These are phyloP conservation scores for Cossypha dichroa DNA, from an alignment of 2,797 vertebrate species.

Conservation along the genomic window DNA sequence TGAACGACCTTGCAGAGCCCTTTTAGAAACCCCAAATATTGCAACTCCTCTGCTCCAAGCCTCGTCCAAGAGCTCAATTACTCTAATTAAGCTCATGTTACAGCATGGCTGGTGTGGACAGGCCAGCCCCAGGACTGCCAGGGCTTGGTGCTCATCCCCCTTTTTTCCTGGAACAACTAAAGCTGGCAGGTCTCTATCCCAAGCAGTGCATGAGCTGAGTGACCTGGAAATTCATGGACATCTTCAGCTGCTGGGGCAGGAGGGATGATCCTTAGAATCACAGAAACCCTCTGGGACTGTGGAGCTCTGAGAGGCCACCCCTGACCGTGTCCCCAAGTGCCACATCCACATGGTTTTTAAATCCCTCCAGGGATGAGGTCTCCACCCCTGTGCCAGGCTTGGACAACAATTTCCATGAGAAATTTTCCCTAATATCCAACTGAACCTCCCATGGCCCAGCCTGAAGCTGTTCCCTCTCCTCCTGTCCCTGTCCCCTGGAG, in stretches of 20 bases:
- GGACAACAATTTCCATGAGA: neutral
- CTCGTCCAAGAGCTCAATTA: neutral
- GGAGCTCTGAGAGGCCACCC: neutral
- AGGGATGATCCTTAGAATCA: neutral
- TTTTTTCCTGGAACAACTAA: neutral
- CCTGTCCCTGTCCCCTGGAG: neutral
- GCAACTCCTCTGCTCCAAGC: neutral
- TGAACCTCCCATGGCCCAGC: accelerated
- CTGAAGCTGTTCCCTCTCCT: accelerated
- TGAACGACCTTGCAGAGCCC: neutral
- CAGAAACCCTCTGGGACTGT: neutral
- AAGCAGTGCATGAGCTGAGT: neutral
- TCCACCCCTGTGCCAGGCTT: neutral
- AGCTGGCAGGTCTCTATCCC: neutral
- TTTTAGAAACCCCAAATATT: neutral
- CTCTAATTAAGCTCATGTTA: neutral
- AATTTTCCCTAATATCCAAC: neutral
- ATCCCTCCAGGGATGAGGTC: accelerated
- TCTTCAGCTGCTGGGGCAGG: neutral
- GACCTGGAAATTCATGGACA: neutral
- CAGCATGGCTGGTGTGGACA: accelerated
- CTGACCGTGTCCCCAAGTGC: neutral
- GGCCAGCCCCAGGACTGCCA: neutral
- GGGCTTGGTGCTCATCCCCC: accelerated
- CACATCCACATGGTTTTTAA: neutral